phyloP scores from a whole-genome alignment of 1,140 invertebrate species.

The Zaprionus camerounensis region DNA sequence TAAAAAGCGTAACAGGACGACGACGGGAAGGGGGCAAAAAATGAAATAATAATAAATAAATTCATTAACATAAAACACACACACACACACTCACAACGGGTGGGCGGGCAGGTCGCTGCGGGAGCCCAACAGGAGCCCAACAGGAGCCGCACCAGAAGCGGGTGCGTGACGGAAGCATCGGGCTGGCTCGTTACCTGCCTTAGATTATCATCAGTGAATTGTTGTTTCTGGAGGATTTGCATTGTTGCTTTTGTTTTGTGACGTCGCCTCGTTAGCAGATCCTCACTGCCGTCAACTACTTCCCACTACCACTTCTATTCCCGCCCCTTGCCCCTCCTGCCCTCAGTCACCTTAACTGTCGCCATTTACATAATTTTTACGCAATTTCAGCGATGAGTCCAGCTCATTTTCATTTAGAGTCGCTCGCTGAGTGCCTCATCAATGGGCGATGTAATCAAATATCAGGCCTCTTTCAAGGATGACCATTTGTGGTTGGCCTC shows the following conservation, averaged over 20 bases:
- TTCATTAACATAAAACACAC: conserved; percentile 77
- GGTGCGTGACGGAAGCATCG: conserved; percentile 63
- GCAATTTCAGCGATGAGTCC: conserved; percentile 19
- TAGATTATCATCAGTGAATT: conserved; percentile 74
- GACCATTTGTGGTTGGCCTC: conserved; percentile 32
- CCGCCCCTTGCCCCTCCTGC: not conserved
- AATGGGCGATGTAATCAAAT: conserved; percentile 40
- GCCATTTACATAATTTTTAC: conserved; percentile 44
- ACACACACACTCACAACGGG: conserved; percentile 25
- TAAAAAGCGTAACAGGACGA: conserved; percentile 38
- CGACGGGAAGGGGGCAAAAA: conserved; percentile 25
- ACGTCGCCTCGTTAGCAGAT: conserved; percentile 42
- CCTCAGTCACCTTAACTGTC: conserved; percentile 5
- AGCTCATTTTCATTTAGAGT: conserved; percentile 10
- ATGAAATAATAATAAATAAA: conserved; percentile 80
- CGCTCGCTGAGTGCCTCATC: conserved; percentile 20
- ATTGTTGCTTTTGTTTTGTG: conserved; percentile 41
- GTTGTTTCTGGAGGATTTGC: conserved; percentile 64
- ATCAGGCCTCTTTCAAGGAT: conserved; percentile 24
- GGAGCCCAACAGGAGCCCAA: not conserved
- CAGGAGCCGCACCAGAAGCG: not conserved
- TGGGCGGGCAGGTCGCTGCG: not conserved
- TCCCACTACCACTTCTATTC: not conserved
- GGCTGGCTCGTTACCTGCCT: conserved; percentile 68
- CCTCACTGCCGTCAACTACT: conserved; percentile 9